phyloP scores from a whole-genome alignment of 1,140 invertebrate genomes.

The Nephila pilipes region DNA sequence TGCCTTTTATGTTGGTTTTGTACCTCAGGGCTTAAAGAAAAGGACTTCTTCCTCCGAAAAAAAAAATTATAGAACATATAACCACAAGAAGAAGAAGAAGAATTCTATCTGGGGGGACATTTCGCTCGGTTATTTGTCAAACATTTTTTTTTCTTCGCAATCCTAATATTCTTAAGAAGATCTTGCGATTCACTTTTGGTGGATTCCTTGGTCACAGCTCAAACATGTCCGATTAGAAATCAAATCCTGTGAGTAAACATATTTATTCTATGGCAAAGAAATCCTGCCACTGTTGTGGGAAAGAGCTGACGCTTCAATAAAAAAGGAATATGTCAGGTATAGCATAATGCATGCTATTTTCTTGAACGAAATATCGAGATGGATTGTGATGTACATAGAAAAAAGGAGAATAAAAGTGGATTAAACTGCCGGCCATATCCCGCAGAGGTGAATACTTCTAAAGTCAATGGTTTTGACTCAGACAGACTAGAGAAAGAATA shows the following conservation, averaged over 20 bases:
- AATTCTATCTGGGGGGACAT: background rate
- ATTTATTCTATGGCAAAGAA: slow-evolving; percentile 4
- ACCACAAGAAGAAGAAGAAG: background rate
- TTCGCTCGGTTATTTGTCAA: background rate
- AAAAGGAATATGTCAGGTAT: background rate
- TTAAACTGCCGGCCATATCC: too few relatives aligned
- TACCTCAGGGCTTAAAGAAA: slow-evolving; percentile 9
- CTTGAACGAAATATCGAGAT: background rate
- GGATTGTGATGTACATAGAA: background rate
- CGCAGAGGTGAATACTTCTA: background rate
- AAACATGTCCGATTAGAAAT: slow-evolving; percentile 5
- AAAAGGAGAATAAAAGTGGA: background rate
- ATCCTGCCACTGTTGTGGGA: background rate
- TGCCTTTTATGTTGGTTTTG: background rate
- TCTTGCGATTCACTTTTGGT: slow-evolving; percentile 4
- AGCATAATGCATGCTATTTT: background rate
- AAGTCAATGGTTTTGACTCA: too few relatives aligned
- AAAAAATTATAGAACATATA: background rate
- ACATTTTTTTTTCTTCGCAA: background rate
- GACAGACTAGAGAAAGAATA: too few relatives aligned
- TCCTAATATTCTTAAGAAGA: slow-evolving; percentile 16
- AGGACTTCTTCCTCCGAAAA: background rate
- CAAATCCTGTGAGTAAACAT: slow-evolving; percentile 34
- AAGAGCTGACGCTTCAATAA: background rate
- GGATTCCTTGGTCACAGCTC: background rate